Conservation (phyloP, 1,140 invertebrate species). For the Lepidurus arcticus region DNA sequence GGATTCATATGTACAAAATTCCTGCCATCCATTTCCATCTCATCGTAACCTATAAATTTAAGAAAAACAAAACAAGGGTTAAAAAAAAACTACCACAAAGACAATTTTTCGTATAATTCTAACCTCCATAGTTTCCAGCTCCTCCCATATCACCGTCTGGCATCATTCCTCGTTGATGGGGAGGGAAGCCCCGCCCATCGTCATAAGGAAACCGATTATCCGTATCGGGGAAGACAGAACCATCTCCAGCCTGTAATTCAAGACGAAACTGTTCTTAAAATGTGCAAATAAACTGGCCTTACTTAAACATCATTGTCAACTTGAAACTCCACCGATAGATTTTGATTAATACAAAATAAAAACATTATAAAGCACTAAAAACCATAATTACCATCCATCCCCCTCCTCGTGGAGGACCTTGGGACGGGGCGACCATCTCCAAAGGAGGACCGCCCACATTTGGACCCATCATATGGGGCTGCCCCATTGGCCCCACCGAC, state of each 20-base stretch:
- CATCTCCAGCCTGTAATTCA: slow-evolving; percentile 46
- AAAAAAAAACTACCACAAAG: slow-evolving; percentile 24
- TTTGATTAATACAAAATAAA: background rate
- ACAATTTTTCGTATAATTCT: slow-evolving; percentile 46
- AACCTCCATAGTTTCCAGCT: slow-evolving; percentile 46
- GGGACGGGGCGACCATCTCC: background rate
- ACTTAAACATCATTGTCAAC: slow-evolving; percentile 30
- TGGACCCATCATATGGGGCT: slow-evolving; percentile 28
- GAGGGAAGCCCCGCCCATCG: slow-evolving; percentile 16
- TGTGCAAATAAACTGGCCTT: slow-evolving; percentile 34
- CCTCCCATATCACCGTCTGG: slow-evolving; percentile 45
- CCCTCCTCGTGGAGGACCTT: slow-evolving; percentile 31
- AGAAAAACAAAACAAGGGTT: background rate
- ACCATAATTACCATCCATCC: slow-evolving; percentile 35
- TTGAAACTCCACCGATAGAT: background rate
- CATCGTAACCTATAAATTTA: background rate
- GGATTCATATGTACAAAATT: slow-evolving; percentile 3
- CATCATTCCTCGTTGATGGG: slow-evolving; percentile 39
- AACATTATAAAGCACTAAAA: slow-evolving; percentile 12
- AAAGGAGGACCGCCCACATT: slow-evolving; percentile 23
- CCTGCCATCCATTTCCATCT: background rate
- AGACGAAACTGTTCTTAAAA: background rate
- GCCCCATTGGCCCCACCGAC: background rate
- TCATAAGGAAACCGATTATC: slow-evolving; percentile 40
- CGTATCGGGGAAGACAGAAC: slow-evolving; percentile 44